These are phyloP conservation scores for Lampris megalopsis DNA, from an alignment of 2,113 vertebrate species.

Conservation along the genomic window DNA sequence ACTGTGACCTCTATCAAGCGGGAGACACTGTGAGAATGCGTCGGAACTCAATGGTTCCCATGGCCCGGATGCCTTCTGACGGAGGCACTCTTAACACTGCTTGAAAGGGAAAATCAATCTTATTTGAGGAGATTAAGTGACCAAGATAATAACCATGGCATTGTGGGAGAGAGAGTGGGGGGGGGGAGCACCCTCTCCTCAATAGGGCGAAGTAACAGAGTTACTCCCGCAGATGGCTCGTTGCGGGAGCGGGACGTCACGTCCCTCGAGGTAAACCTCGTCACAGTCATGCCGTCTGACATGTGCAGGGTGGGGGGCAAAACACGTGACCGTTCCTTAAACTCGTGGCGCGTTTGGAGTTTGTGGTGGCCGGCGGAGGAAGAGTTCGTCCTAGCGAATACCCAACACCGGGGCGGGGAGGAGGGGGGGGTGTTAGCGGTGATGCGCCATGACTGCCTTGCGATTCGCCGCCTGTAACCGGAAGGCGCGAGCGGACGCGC, in stretches of 20 bases:
- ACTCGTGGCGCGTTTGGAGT: background rate
- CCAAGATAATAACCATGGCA: conserved; percentile 81
- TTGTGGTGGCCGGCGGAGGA: background rate
- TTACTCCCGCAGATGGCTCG: conserved; percentile 69
- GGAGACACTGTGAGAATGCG: conserved; percentile 69
- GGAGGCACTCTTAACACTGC: conserved; percentile 63
- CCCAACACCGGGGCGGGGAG: conserved; percentile 10
- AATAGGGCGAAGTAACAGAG: conserved; percentile 61
- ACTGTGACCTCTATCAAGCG: conserved; percentile 77
- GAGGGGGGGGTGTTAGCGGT: background rate
- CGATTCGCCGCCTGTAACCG: background rate
- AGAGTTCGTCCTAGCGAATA: conserved; percentile 20
- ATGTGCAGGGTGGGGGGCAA: conserved; percentile 36
- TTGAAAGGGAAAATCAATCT: conserved; percentile 81
- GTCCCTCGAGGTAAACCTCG: conserved; percentile 61
- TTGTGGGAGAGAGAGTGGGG: conserved; percentile 56
- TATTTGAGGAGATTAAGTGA: conserved; percentile 82
- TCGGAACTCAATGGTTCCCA: conserved; percentile 74
- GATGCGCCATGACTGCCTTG: conserved; percentile 3
- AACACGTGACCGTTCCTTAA: conserved; percentile 41
- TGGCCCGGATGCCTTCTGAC: conserved; percentile 67
- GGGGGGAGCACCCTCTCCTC: conserved; percentile 49
- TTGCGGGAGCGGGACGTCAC: conserved; percentile 66
- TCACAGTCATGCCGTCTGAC: conserved; percentile 56
- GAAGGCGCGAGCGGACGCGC: background rate